phyloP scores from a whole-genome alignment of 2,888 invertebrate genomes.

The Lampropteryx suffumata region DNA sequence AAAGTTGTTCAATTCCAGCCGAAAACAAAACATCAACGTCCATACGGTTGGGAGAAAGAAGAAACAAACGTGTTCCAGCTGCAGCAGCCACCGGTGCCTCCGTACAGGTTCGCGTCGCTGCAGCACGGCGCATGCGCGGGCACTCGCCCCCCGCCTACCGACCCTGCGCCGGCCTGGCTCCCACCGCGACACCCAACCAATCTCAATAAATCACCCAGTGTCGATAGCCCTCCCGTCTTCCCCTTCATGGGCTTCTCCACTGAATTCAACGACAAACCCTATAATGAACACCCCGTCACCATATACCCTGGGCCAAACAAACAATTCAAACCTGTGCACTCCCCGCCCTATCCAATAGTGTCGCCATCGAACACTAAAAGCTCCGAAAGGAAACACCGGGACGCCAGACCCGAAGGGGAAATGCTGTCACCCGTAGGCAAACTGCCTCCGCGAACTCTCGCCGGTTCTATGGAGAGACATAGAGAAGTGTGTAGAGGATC shows the following conservation, averaged over 20 bases:
- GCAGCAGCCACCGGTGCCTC: slow-evolving; percentile 84
- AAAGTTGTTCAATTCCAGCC: slow-evolving; percentile 73
- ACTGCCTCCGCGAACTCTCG: slow-evolving; percentile 87
- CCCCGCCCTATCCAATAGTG: slow-evolving; percentile 70
- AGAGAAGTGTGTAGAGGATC: slow-evolving; percentile 89
- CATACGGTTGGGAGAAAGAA: slow-evolving; percentile 88
- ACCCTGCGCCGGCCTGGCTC: slow-evolving; percentile 65
- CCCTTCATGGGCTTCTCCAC: slow-evolving; percentile 79
- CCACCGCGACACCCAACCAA: slow-evolving; percentile 64
- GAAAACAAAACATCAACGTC: slow-evolving; percentile 89
- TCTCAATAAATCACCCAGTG: slow-evolving; percentile 68
- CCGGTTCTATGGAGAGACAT: slow-evolving; percentile 89
- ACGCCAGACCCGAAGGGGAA: slow-evolving; percentile 70
- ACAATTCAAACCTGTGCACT: slow-evolving; percentile 65
- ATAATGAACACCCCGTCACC: slow-evolving; percentile 86
- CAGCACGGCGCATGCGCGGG: slow-evolving; percentile 85
- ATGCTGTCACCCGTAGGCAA: slow-evolving; percentile 76
- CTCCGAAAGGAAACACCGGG: slow-evolving; percentile 64
- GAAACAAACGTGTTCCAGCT: slow-evolving; percentile 65
- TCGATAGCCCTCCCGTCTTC: slow-evolving; percentile 71
- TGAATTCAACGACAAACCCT: slow-evolving; percentile 78
- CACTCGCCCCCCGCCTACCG: slow-evolving; percentile 66
- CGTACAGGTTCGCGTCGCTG: slow-evolving; percentile 86
- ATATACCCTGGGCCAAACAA: slow-evolving; percentile 84
- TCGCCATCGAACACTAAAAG: slow-evolving; percentile 71